phyloP scores from a whole-genome alignment of 2,888 invertebrate genomes.

The Marasmarcha lunaedactyla region DNA sequence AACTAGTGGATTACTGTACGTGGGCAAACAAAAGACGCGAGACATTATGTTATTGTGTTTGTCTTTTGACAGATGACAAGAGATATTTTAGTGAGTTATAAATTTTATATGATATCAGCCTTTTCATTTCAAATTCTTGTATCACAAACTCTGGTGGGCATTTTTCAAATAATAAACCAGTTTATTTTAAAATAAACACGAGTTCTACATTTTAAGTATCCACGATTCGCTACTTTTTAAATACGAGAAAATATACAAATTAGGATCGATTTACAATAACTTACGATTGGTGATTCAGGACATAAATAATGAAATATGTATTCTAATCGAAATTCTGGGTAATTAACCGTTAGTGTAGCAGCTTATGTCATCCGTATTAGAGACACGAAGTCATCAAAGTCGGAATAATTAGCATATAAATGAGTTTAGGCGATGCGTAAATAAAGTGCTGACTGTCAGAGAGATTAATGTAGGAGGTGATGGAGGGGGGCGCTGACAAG shows the following conservation, averaged over 20 bases:
- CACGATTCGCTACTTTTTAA: neutral
- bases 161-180: neutral
- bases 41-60: slow-evolving; percentile 33
- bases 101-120: slow-evolving; percentile 23
- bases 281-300: neutral
- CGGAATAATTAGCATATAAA: slow-evolving; percentile 67
- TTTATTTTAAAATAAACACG: neutral
- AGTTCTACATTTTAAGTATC: neutral
- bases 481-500: slow-evolving; percentile 23
- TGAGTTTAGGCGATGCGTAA: slow-evolving; percentile 62
- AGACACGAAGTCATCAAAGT: slow-evolving; percentile 60
- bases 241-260: neutral
- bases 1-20: slow-evolving; percentile 61
- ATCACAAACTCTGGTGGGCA: neutral
- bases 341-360: slow-evolving; percentile 24
- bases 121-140: neutral
- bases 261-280: slow-evolving; percentile 1
- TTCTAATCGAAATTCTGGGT: neutral
- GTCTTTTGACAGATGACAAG: slow-evolving; percentile 51
- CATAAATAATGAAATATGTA: neutral
- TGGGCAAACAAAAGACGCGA: slow-evolving; percentile 41
- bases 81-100: slow-evolving; percentile 42
- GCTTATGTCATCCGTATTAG: slow-evolving; percentile 44
- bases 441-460: slow-evolving; percentile 64
- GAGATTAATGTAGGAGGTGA: slow-evolving; percentile 64